A percentile compares a stretch with the other conserved stretches of the same genome.
Evolutionary conservation across 2,113 vertebrate species (phyloP).

Genomic region (Indicator indicator): DNA sequence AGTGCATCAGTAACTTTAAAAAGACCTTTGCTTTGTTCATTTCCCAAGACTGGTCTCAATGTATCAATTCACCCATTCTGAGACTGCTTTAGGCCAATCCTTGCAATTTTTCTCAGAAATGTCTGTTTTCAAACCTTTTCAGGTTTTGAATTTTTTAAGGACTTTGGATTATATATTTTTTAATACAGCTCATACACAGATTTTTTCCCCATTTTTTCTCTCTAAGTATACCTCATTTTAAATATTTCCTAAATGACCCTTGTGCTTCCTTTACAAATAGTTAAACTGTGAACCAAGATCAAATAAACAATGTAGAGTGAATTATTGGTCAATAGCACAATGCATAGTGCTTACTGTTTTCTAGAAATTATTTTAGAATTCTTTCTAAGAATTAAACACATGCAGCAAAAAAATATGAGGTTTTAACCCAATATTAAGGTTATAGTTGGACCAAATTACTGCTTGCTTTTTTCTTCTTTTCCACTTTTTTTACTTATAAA

Average conservation of each 20-base stretch:
- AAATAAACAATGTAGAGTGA: not conserved
- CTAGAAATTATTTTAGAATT: not conserved
- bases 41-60: not conserved
- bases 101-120: not conserved
- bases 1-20: not conserved
- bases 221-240: not conserved
- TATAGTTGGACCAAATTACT: not conserved
- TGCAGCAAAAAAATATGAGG: fast-evolving
- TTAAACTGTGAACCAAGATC: not conserved
- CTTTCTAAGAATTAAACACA: not conserved
- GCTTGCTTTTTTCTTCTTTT: fast-evolving
- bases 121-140: fast-evolving
- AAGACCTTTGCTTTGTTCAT: fast-evolving
- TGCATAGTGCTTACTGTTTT: not conserved
- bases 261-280: not conserved
- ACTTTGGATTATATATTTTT: not conserved
- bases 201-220: too few relatives aligned
- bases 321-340: not conserved
- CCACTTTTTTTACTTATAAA: not conserved
- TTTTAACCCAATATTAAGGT: not conserved
- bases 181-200: fast-evolving
- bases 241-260: not conserved
- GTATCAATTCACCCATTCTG: not conserved
- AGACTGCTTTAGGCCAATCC: not conserved
- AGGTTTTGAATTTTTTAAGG: fast-evolving